These are phyloP conservation scores for Carassius carassius DNA, from an alignment of 2,113 vertebrate species.

Conservation along the genomic window DNA sequence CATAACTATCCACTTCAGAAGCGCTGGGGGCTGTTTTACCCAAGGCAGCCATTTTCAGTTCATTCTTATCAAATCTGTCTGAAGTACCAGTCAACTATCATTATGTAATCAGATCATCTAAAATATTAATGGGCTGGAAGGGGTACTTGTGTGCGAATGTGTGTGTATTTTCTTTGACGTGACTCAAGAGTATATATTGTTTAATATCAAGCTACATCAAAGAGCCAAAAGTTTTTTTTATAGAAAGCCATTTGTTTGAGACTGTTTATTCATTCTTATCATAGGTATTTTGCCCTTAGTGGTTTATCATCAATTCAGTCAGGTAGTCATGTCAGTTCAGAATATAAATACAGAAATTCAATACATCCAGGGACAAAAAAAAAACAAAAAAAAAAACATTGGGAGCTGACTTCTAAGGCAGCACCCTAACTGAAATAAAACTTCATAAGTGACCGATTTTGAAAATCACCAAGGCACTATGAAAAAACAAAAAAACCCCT, in stretches of 20 bases:
- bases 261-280: slow-evolving; percentile 27
- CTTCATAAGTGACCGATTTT: background rate
- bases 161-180: slow-evolving; percentile 11
- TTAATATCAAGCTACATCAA: background rate
- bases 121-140: slow-evolving; percentile 7
- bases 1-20: background rate
- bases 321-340: background rate
- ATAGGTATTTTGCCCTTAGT: background rate
- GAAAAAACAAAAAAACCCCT: too few species aligned
- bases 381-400: too few species aligned
- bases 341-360: slow-evolving; percentile 17
- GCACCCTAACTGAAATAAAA: background rate
- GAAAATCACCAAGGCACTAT: background rate
- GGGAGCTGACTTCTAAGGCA: background rate
- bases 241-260: background rate
- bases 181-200: background rate
- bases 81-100: slow-evolving; percentile 2
- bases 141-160: slow-evolving; percentile 19
- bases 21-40: background rate
- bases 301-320: slow-evolving; percentile 18
- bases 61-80: slow-evolving; percentile 7
- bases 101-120: slow-evolving; percentile 18
- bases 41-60: slow-evolving; percentile 2
- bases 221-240: background rate
- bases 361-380: too few species aligned